These are phyloP conservation scores for Ypsolopha sequella DNA, from an alignment of 2,888 invertebrate species.

Conservation along the genomic window DNA sequence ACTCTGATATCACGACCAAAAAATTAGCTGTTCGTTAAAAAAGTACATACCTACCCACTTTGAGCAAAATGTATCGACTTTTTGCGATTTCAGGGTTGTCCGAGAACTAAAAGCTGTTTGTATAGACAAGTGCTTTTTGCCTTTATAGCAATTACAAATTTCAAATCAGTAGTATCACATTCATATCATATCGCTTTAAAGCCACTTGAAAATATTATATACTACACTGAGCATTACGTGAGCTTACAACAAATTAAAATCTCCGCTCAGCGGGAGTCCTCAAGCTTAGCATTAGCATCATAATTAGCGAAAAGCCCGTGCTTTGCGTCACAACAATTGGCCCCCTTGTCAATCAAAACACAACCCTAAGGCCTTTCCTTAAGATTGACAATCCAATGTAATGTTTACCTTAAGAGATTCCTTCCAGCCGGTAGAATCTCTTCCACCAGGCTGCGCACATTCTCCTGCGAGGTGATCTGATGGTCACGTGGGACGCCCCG, in stretches of 20 bases:
- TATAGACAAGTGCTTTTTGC: too few relatives aligned
- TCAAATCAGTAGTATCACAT: too few relatives aligned
- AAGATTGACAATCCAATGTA: neutral
- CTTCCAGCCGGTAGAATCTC: conserved; percentile 33
- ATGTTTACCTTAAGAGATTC: conserved; percentile 9
- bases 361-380: neutral
- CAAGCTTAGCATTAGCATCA: conserved; percentile 36
- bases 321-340: neutral
- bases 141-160: too few relatives aligned
- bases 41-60: too few relatives aligned
- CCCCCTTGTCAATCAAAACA: neutral
- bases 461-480: conserved; percentile 24
- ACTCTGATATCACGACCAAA: too few relatives aligned
- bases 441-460: conserved; percentile 35
- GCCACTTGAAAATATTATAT: neutral
- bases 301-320: conserved; percentile 52
- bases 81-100: too few relatives aligned
- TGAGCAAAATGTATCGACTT: too few relatives aligned
- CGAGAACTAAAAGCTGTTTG: too few relatives aligned
- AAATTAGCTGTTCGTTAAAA: too few relatives aligned
- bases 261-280: conserved; percentile 26
- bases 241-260: conserved; percentile 31
- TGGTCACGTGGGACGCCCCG: conserved; percentile 60
- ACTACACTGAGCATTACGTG: conserved; percentile 2
- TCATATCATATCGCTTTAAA: neutral